Conservation (phyloP, 2,888 invertebrate genomes). For the Cheilosia urbana region DNA sequence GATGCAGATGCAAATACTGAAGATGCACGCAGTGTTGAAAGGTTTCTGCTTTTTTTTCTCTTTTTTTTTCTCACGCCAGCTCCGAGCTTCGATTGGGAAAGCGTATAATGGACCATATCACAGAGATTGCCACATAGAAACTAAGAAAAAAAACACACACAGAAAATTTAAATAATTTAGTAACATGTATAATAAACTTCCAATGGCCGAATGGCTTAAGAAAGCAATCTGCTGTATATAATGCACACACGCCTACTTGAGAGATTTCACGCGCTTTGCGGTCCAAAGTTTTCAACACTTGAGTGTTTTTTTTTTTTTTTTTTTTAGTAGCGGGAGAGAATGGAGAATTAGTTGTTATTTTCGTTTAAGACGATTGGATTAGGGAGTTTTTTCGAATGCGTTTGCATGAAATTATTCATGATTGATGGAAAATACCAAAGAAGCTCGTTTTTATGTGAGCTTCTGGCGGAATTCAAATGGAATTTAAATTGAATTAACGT, state of each 20-base stretch:
- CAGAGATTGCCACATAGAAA: constrained; percentile 32
- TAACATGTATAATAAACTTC: constrained; percentile 23
- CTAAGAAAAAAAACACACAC: not conserved
- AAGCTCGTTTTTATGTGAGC: not conserved
- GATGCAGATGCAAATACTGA: constrained; percentile 71
- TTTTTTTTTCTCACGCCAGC: constrained; percentile 69
- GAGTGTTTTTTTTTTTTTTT: not conserved
- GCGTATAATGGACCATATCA: constrained; percentile 21
- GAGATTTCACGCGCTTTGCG: constrained; percentile 58
- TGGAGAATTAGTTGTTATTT: constrained; percentile 38
- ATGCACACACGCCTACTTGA: constrained; percentile 54
- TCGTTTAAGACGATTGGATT: constrained; percentile 57
- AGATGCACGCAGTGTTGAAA: constrained; percentile 57
- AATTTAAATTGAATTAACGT: no score
- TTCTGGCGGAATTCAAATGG: no score
- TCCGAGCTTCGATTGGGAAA: constrained; percentile 57
- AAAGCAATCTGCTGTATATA: constrained; percentile 22
- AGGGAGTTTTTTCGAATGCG: constrained; percentile 30
- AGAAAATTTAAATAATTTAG: constrained; percentile 62
- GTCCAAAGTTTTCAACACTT: constrained; percentile 39
- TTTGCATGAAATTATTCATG: constrained; percentile 56
- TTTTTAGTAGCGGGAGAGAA: not conserved
- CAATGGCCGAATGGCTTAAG: constrained; percentile 16
- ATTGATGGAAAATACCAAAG: constrained; percentile 21
- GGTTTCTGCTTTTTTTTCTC: constrained; percentile 3